Percentiles rank a stretch among this genome's conserved stretches.
Evolutionary conservation across 2,797 vertebrate species (phyloP).

Genomic region (Erithacus rubecula): DNA sequence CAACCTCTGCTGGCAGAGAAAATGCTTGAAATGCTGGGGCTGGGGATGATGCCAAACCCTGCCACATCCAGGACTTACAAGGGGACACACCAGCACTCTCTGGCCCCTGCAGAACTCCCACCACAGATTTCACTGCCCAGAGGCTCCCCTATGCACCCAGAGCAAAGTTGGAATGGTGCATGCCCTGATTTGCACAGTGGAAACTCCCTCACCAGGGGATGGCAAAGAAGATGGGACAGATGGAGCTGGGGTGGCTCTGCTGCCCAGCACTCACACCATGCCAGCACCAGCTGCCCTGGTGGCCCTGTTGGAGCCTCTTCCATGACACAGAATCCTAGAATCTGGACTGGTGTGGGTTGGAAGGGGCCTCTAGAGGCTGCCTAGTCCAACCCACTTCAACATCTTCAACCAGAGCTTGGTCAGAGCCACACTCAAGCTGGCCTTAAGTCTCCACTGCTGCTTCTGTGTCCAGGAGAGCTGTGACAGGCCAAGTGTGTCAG

Average conservation of each 20-base stretch:
- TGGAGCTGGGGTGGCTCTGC: not conserved
- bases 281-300: not conserved
- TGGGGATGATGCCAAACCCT: not conserved
- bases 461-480: not conserved
- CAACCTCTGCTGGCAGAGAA: not conserved
- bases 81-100: not conserved
- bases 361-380: not conserved
- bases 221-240: not conserved
- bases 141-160: not conserved
- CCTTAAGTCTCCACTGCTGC: not conserved
- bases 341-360: not conserved
- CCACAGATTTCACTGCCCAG: rapidly evolving
- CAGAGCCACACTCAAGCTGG: not conserved
- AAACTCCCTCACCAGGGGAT: not conserved
- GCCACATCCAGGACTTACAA: no score
- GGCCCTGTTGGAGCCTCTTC: not conserved
- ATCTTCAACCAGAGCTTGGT: not conserved
- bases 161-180: not conserved
- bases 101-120: not conserved
- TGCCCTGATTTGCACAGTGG: rapidly evolving
- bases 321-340: not conserved
- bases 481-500: rapidly evolving
- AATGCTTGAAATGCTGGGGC: not conserved
- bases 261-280: not conserved
- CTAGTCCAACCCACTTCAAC: not conserved